A percentile compares a stretch with the other conserved stretches of the same genome.
These are phyloP conservation scores for Diorhabda elongata DNA, from an alignment of 1,140 invertebrate genomes.

Conservation along the genomic window DNA sequence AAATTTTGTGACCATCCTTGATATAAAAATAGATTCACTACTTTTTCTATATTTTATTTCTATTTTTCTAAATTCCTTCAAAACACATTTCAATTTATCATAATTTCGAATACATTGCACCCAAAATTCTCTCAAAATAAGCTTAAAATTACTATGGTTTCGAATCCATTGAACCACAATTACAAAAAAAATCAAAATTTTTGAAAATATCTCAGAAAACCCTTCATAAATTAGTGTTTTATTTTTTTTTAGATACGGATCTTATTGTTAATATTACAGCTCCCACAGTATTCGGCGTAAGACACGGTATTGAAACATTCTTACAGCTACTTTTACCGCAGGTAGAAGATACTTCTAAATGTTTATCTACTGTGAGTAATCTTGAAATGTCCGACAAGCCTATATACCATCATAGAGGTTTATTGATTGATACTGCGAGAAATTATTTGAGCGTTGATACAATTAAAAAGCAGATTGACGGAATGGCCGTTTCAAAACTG, in stretches of 20 bases:
- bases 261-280: slow-evolving; percentile 58
- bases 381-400: slow-evolving; percentile 65
- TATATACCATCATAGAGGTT: slow-evolving; percentile 63
- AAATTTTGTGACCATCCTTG: too few relatives aligned
- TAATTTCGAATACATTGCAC: too few relatives aligned
- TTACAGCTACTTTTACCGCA: slow-evolving; percentile 59
- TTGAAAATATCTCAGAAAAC: too few relatives aligned
- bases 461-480: slow-evolving; percentile 69
- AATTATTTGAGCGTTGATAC: slow-evolving; percentile 66
- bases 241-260: slow-evolving; percentile 46
- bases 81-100: too few relatives aligned
- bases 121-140: too few relatives aligned
- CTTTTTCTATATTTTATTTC: too few relatives aligned
- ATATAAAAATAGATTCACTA: too few relatives aligned
- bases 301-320: slow-evolving; percentile 73
- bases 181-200: too few relatives aligned
- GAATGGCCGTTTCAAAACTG: slow-evolving; percentile 77
- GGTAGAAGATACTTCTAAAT: slow-evolving; percentile 30
- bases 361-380: slow-evolving; percentile 47
- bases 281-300: slow-evolving; percentile 66
- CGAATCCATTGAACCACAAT: too few relatives aligned
- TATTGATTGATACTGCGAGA: slow-evolving; percentile 71
- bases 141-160: too few relatives aligned
- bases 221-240: too few relatives aligned
- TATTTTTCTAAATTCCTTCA: too few relatives aligned